Base-by-base conservation (phyloP, 2,888 invertebrate species). In the Sepiola atlantica region DNA sequence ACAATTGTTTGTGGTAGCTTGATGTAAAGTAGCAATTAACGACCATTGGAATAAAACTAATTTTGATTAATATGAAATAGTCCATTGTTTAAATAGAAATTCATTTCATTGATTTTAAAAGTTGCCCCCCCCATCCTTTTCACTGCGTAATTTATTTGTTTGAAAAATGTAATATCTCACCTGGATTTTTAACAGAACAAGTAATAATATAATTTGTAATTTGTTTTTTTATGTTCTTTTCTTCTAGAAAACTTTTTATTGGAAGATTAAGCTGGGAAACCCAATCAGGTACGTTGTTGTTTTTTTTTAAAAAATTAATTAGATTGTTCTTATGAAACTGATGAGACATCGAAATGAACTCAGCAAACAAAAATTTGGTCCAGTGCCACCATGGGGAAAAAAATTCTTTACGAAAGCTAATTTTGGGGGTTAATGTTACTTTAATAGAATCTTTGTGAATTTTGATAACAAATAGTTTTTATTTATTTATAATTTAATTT, bases 221-320 rank as follows among this genome's bases (percentile, higher is more conserved):
- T n/a, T n/a, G n/a, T 77, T n/a, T 14, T 14, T 77, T 77, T 2
- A 77, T 77, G 55, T 94, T 95, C 93, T 92, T 94, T 54, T 90
- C 90, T 96, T 96, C 28, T 96, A 97, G 97, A 94, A 97, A 97
- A 95, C 95, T 97, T 93, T 97, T 97, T 95, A 96, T 97, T 95
- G 97, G 97, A 93, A 97, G 97, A 54, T 95, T 97, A 20, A 97
- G 97, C 95, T 97, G 97, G 97, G 96, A 97, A 94, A 97, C 97
- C 91, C 96, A 96, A 93, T 96, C 96, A 96, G 97, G 97, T 97
- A 95, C 95, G n/a, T 77, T 32, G 28, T 77, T 77, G n/a, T 77
- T 32, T 77, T 77, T n/a, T 32, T n/a, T n/a, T n/a, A n/a, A n/a
- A n/a, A n/a, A n/a, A n/a, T n/a, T n/a, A n/a, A n/a, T n/a, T 16